Evolutionary conservation across 1,140 invertebrate genomes (phyloP), one percentile per base, ranked within the genome.

Genomic region (Dendrolimus punctatus): DNA sequence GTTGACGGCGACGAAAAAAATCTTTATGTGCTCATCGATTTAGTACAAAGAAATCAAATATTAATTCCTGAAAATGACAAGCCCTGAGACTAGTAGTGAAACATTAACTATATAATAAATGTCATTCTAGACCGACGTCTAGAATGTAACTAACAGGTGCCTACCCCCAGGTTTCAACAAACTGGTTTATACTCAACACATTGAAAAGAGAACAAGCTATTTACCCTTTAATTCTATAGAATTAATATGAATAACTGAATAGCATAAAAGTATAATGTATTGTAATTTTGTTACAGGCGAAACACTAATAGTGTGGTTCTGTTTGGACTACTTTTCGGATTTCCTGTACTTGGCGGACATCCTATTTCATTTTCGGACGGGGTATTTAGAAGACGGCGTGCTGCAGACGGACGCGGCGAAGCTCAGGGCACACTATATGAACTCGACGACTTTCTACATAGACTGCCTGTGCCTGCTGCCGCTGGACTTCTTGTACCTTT

Each of bases 401-500:
- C 89, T 99, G 55, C 98, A 99, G 85, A 99, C 97, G 39, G 97
- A 99, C 87, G 91, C 96, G 36, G 92, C 92, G 4, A 98, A 98
- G 85, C 87, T 99, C 55, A 91, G 97, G 50, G 94, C 96, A 67
- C 97, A 99, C 85, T 99, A 99, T 87, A 98, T 98, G 94, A 99
- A 99, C 90, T 98, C 96, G 62, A 99, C 97, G 51, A 96, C 95
- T 46, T 99, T 99, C 90, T 99, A 99, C 90, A 96, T 99, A 85
- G 98, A 99, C 90, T 98, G 96, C 88, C 90, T 99, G 79, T 99
- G 97, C 90, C 91, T 99, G 75, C 89, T 99, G 75, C 98, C 98
- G 58, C 90, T 99, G 76, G 98, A 99, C 90, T 98, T 98, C 90
- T 93, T 99, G 67, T 99, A 99, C 88, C 90, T 99, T 71, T 99